A percentile compares a stretch with the other conserved stretches of the same genome.
Conservation (phyloP, 2,113 vertebrate genomes). For the Lates calcarifer region DNA sequence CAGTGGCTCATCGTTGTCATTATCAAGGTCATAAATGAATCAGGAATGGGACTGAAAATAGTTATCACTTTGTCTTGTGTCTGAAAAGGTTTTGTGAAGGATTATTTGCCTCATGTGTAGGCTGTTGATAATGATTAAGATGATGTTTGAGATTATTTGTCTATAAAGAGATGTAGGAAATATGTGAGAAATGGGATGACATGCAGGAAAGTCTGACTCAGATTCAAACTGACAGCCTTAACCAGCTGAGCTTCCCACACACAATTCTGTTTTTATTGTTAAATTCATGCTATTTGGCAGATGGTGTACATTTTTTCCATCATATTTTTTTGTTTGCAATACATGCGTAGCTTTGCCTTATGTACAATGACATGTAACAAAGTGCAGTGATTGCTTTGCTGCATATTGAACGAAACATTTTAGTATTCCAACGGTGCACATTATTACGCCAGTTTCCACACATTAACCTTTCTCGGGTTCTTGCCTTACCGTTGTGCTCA, state of each 20-base stretch:
- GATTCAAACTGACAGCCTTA: constrained; percentile 73
- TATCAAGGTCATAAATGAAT: constrained; percentile 57
- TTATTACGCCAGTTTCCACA: constrained; percentile 72
- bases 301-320: constrained; percentile 47
- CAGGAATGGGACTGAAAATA: constrained; percentile 39
- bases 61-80: constrained; percentile 22
- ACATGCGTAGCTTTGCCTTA: constrained; percentile 18
- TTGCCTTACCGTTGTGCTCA: constrained; percentile 58
- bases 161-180: constrained; percentile 31
- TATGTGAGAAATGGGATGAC: constrained; percentile 35
- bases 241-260: constrained; percentile 69
- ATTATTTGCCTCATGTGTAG: constrained; percentile 42
- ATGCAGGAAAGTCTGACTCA: constrained; percentile 50
- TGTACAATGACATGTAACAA: constrained; percentile 67
- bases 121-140: constrained; percentile 48
- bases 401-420: constrained; percentile 65
- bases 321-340: constrained; percentile 35
- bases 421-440: constrained; percentile 61
- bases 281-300: constrained; percentile 67
- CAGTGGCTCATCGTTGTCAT: constrained; percentile 49
- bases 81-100: constrained; percentile 18
- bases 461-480: constrained; percentile 76
- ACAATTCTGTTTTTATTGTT: constrained; percentile 65
- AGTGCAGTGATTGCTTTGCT: constrained; percentile 63
- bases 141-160: constrained; percentile 45